A percentile compares a stretch with the other conserved stretches of the same genome.
Conservation (phyloP, 2,113 vertebrate genomes). For the Xenotilapia flavipinnis region DNA sequence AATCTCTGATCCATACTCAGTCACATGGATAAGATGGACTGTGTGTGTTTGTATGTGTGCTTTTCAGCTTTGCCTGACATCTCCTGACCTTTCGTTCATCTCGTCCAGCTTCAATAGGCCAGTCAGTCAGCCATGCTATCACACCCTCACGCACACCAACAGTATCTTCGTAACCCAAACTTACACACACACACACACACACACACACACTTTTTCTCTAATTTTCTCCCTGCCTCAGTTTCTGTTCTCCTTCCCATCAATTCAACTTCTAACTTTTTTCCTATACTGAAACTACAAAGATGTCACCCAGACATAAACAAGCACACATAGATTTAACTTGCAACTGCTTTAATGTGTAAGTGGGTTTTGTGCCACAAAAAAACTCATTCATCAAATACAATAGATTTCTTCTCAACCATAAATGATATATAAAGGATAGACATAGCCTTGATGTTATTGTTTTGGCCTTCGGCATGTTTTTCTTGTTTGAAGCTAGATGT, state of each 20-base stretch:
- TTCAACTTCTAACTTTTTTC: not conserved
- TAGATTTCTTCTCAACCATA: not conserved
- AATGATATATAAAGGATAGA: not conserved
- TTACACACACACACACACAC: not conserved
- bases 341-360: not conserved
- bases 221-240: not conserved
- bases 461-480: not conserved
- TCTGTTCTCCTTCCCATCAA: not conserved
- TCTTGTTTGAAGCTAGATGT: not conserved
- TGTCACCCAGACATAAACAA: not conserved
- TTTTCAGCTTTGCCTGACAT: conserved; percentile 28
- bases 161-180: not conserved
- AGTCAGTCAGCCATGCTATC: conserved; percentile 21
- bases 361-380: not conserved
- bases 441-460: not conserved
- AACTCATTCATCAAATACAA: not conserved
- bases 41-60: not conserved
- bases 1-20: conserved; percentile 32
- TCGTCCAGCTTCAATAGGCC: conserved; percentile 23
- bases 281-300: not conserved
- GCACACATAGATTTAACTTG: not conserved
- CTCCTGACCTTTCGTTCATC: conserved; percentile 42
- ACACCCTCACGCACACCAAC: not conserved
- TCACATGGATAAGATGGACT: conserved; percentile 4
- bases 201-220: not conserved